Evolutionary conservation across 1,140 invertebrate genomes (phyloP), one percentile per base, ranked within the genome.

Genomic region (Nymphalis io): DNA sequence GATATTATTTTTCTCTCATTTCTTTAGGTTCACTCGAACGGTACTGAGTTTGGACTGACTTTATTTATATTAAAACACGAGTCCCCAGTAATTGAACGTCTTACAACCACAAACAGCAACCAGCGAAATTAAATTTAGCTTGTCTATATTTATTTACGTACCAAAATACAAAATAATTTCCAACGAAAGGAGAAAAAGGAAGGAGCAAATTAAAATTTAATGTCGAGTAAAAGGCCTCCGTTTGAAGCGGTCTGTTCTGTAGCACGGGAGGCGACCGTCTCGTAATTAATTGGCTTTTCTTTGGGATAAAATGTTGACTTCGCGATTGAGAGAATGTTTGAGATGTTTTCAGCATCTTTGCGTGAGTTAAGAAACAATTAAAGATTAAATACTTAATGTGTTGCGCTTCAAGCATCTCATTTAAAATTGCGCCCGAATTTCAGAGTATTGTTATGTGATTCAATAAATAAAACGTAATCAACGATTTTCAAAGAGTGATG

Each of bases 221-320:
- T 57, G 59, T 61, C 18, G n/a, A 60, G 48, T 42, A 68, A 60
- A 44, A 60, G 61, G 42, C 58, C 46, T 53, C 27, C 27, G 33
- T 67, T 48, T 51, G 66, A 68, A 55, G 66, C 39, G 66, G 33
- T 67, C 58, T 59, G 55, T 38, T 55, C 13, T 16, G 38, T 3
- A 13, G 13, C 13, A 20, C 38, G 48, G 20, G 33, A n/a, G 20
- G 53, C 20, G 53, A 38, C 18, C 53, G 64, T 44, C 53, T n/a
- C 42, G 57, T 67, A 67, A 60, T 60, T 67, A 67, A 67, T 67
- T 67, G 65, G 42, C 55, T 67, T 67, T 67, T 48, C 58, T 67
- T 63, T 46, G 20, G 48, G 18, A 55, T 67, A 67, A 67, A 68
- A 68, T 51, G 66, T 68, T 53, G 58, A 68, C 58, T 18, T 10